Base-by-base conservation (phyloP, 2,113 vertebrate genomes). In the Oceanites oceanicus region DNA sequence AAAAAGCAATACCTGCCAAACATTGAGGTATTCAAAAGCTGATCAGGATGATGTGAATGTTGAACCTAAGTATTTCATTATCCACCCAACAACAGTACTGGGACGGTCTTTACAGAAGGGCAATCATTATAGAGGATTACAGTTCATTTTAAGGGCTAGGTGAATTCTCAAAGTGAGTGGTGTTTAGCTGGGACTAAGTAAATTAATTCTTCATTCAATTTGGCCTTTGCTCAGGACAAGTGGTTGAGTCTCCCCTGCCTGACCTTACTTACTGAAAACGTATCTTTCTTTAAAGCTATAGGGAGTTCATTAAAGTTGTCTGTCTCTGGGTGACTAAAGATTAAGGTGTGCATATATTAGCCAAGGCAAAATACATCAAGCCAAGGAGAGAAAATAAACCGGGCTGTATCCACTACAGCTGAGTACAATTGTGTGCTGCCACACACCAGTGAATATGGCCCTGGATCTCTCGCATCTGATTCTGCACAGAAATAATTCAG, bases 221-320 rank as follows among this genome's bases (percentile, higher is more conserved):
- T 96, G 73, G 61, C 87, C 81, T 94, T 95, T 94, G 89, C 70
- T 86, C 53, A 55, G 77, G 59, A 85, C 49, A 73, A 97, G 58
- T 59, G 52, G 42, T 52, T 61, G 36, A 70, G 38, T 61, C 32
- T 91, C n/a, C 47, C 47, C 42, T 63, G n/a, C 44, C 53, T 6
- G 49, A 75, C 80, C 77, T 93, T 87, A 72, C 77, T 92, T 75
- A 78, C 4, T 79, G 81, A 84, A 90, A 83, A 92, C 0, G 1
- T 62, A 61, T 65, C 80, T 92, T 89, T 79, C 52, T 83, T 53
- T 79, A 82, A 94, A 89, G 66, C 66, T 7, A 0, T 2, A 3
- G 74, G 66, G 89, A 91, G 70, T 70, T 94, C 73, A 87, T 92
- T 90, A 82, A 58, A 73, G 26, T 17, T 72, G 82, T 68, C 74